Evolutionary conservation across 2,888 invertebrate species (phyloP), one percentile per base, ranked within the genome.

Genomic region (Arge pagana): DNA sequence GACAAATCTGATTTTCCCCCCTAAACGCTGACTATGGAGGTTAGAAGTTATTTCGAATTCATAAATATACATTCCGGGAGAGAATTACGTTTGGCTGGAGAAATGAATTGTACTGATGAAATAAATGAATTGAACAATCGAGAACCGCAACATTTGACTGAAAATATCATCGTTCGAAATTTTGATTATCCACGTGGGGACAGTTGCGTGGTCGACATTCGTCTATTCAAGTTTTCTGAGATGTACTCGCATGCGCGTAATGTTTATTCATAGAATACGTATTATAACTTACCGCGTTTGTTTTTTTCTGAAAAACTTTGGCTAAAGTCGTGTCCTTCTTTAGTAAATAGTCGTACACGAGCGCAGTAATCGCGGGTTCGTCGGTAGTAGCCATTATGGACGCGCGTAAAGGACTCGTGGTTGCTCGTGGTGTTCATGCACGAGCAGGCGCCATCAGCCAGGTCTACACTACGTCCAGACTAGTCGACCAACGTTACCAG

Each of bases 211-310:
- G 33, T 8, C 23, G 33, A 19, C 35, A n/a, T 33, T 23, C 11
- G 42, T 33, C 31, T 15, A 11, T 8, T 33, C 15, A 3, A 7
- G 33, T 7, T 13, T 13, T 8, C 3, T 33, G 4, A 11, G 33
- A 33, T 7, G n/a, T 10, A 7, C 7, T 15, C 33, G 15, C 33
- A 4, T 33, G n/a, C 15, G 11, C 0, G 4, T 6, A 11, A 8
- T 3, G 6, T 37, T 7, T 19, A n/a, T n/a, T n/a, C n/a, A n/a
- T n/a, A n/a, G n/a, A n/a, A n/a, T 19, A 15, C n/a, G 6, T 43
- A 7, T 13, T 33, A 3, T 39, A 56, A 82, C 89, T 86, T 81
- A 90, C 90, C 78, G 87, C 85, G 72, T 89, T 89, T 1, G 85
- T 83, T 78, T 87, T 88, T 65, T 84, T 83, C 66, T 86, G 82